These are phyloP conservation scores for Sylvilagus floridanus DNA, from an alignment of 2,797 vertebrate species.

Conservation along the genomic window DNA sequence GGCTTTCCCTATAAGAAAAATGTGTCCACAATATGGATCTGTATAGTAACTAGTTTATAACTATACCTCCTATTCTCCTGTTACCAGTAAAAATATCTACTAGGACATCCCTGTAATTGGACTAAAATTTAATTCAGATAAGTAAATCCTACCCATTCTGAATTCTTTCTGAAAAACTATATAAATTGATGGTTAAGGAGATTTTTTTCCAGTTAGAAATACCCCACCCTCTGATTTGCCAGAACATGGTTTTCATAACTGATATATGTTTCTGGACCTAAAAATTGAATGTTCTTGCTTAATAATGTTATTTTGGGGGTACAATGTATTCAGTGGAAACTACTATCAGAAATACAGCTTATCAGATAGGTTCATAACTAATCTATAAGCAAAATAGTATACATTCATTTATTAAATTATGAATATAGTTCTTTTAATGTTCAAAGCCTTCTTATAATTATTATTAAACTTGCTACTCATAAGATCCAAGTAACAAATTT, in stretches of 20 bases:
- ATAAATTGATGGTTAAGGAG: not conserved
- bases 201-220: not conserved
- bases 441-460: not conserved
- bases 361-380: not conserved
- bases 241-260: not conserved
- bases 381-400: not conserved
- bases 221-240: not conserved
- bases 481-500: not conserved
- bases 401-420: not conserved
- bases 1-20: not conserved
- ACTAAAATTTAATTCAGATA: not conserved
- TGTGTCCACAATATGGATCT: not conserved
- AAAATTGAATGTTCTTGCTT: not conserved
- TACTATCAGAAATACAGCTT: not conserved
- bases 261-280: not conserved
- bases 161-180: not conserved
- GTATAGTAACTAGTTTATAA: not conserved
- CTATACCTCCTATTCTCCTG: not conserved
- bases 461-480: not conserved
- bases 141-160: not conserved
- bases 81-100: not conserved
- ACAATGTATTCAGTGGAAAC: not conserved
- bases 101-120: not conserved
- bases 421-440: not conserved
- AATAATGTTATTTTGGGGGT: not conserved